Evolutionary conservation across 2,797 vertebrate genomes (phyloP).

Genomic region (Parauchenoglanis punctatus): DNA sequence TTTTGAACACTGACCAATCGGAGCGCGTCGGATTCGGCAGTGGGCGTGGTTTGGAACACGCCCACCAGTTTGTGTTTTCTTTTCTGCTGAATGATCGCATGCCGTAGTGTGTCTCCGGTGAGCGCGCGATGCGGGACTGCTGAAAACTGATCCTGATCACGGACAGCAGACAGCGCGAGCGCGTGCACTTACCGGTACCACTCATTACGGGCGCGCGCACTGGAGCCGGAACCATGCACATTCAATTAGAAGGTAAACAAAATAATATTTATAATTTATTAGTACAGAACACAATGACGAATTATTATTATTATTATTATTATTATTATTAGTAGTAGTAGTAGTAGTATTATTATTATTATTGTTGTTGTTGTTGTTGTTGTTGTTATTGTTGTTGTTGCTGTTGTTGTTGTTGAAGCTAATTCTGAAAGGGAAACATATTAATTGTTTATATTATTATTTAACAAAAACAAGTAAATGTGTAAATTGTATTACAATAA

Average conservation of each 20-base stretch:
- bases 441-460: background rate
- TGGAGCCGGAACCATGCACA: slow-evolving; percentile 24
- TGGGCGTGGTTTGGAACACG: slow-evolving; percentile 17
- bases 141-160: background rate
- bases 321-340: too few species aligned
- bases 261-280: background rate
- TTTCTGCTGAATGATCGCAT: background rate
- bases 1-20: background rate
- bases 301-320: background rate
- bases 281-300: background rate
- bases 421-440: background rate
- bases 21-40: background rate
- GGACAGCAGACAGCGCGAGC: slow-evolving; percentile 4
- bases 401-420: background rate
- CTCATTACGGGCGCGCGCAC: slow-evolving; percentile 6
- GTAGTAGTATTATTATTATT: background rate
- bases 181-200: slow-evolving; percentile 11
- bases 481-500: too few species aligned
- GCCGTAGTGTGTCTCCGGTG: background rate
- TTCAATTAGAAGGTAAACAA: slow-evolving; percentile 16
- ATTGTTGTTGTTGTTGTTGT: background rate
- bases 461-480: background rate
- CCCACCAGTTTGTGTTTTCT: background rate
- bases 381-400: background rate
- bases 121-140: slow-evolving; percentile 21